Evolutionary conservation across 2,888 invertebrate species (phyloP), one percentile per base, ranked within the genome.

Genomic region (Parnassius orleans): DNA sequence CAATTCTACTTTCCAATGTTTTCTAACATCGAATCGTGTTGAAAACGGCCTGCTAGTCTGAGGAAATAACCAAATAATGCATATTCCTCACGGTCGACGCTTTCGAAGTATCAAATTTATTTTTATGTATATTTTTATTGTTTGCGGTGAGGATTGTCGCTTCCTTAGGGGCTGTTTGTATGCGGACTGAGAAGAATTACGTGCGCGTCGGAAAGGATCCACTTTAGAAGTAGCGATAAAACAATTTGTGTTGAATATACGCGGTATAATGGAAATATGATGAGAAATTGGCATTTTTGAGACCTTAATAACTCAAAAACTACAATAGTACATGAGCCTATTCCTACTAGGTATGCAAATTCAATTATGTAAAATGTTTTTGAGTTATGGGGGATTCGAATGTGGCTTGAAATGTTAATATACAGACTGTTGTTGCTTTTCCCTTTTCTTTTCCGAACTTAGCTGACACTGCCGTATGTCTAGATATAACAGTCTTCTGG

Each of bases 51-150:
- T 48, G 57, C 24, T 56, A 63, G 60, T 64, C 60, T 57, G 63
- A 65, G 64, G 60, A 64, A 68, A 66, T 64, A 68, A 66, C 66
- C 66, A 65, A 69, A 71, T 71, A 83, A 84, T 78, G 81, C 81
- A 81, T 83, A 85, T 84, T 83, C 76, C 77, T 79, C 79, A 76
- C 78, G 79, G 80, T 76, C 77, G 78, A 72, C 81, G 76, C 76
- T 77, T 79, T 72, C 76, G 73, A 79, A 84, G 84, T 84, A 86
- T 84, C 86, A 86, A 86, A 88, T 89, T 86, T 87, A 89, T 86
- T 87, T 87, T 87, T 87, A 89, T 87, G 84, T 87, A 85, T 85
- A 86, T 84, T 86, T 87, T 90, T 89, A 88, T 88, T 87, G 88
- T 87, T 86, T 85, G 87, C 82, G 81, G 83, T 81, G 81, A 81